phyloP scores from a whole-genome alignment of 1,140 invertebrate species.

The Phortica variegata region DNA sequence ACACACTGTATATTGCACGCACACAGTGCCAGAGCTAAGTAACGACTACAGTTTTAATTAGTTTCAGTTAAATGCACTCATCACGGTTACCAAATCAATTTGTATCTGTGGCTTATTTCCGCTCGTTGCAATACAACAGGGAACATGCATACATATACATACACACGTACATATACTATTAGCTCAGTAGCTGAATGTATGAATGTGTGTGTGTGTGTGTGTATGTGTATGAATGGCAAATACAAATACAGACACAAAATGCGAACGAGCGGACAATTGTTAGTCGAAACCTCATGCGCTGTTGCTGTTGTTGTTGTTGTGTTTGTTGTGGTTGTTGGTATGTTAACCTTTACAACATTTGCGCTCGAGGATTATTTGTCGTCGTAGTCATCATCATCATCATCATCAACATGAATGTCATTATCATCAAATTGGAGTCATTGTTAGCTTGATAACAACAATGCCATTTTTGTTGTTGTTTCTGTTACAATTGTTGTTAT shows the following conservation, averaged over 20 bases:
- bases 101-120: constrained; percentile 29
- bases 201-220: not conserved
- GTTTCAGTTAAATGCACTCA: constrained; percentile 32
- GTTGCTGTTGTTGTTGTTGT: constrained; percentile 4
- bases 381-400: no score
- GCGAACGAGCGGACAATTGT: constrained; percentile 17
- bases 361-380: constrained; percentile 7
- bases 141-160: no score
- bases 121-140: no score
- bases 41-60: constrained; percentile 26
- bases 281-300: constrained; percentile 9
- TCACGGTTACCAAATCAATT: constrained; percentile 34
- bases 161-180: no score
- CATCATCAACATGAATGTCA: no score
- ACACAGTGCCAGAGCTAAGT: no score
- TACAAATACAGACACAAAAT: constrained; percentile 8
- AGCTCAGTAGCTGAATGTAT: no score
- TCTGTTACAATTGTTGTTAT: not conserved
- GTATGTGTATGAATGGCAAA: constrained; percentile 1
- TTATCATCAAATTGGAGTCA: no score
- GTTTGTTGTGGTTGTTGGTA: constrained; percentile 14
- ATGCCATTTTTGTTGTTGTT: constrained; percentile 15
- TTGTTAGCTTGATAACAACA: constrained; percentile 1
- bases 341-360: constrained; percentile 21
- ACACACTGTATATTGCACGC: constrained; percentile 3